Percentiles rank a stretch among this genome's conserved stretches.
These are phyloP conservation scores for Tetragnatha montana DNA, from an alignment of 2,888 invertebrate species.

Conservation along the genomic window DNA sequence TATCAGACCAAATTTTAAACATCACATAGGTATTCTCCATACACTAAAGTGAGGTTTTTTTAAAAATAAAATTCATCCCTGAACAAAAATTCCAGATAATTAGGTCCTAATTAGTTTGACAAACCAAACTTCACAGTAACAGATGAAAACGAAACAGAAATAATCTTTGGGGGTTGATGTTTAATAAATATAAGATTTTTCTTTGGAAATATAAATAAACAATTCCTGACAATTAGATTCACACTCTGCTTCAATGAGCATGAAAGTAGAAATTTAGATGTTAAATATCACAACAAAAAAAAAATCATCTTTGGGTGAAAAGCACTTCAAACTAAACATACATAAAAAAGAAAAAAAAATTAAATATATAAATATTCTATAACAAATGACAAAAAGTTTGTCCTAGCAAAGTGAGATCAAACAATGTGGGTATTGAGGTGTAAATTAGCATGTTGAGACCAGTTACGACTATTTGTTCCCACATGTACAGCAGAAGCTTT, in stretches of 20 bases:
- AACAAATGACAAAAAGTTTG: conserved; percentile 3
- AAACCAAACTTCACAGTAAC: too few relatives aligned
- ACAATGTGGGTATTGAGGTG: not conserved
- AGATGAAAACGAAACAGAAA: too few relatives aligned
- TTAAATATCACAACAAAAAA: not conserved
- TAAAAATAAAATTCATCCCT: too few relatives aligned
- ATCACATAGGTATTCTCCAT: too few relatives aligned
- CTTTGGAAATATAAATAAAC: not conserved
- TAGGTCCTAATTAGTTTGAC: too few relatives aligned
- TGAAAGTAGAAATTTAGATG: not conserved
- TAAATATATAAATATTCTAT: not conserved
- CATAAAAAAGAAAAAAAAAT: conserved; percentile 12
- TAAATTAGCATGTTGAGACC: not conserved
- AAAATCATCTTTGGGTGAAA: not conserved
- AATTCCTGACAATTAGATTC: not conserved
- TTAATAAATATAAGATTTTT: too few relatives aligned
- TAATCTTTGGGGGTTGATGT: too few relatives aligned
- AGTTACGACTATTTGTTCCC: conserved; percentile 19
- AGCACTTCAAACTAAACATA: not conserved
- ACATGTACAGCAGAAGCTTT: not conserved
- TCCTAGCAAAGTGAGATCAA: not conserved
- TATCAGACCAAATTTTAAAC: too few relatives aligned
- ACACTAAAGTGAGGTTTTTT: too few relatives aligned
- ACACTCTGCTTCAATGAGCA: not conserved
- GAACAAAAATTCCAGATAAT: too few relatives aligned